Conservation (phyloP, 1,140 invertebrate genomes). For the Microplitis mediator region DNA sequence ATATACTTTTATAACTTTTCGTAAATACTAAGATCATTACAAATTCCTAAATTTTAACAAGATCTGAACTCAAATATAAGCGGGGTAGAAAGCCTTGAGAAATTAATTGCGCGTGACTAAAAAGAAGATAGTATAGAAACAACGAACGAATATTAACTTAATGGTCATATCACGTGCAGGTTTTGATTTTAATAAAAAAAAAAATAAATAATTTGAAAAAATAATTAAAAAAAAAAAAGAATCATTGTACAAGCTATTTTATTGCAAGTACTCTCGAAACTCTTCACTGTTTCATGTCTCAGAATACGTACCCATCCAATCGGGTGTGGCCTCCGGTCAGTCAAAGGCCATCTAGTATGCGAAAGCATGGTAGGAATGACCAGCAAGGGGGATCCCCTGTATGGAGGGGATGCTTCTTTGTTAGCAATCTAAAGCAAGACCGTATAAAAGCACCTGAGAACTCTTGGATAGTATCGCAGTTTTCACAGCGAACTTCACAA, state of each 20-base stretch:
- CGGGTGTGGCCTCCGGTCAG: slow-evolving; percentile 36
- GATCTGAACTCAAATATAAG: no score
- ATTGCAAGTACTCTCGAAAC: neutral
- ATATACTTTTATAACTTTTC: slow-evolving; percentile 3
- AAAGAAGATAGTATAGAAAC: slow-evolving; percentile 5
- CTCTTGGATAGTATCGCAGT: slow-evolving; percentile 54
- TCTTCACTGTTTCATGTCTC: neutral
- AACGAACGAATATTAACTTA: slow-evolving; percentile 7
- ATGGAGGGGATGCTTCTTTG: slow-evolving; percentile 30
- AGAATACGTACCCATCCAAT: slow-evolving; percentile 20
- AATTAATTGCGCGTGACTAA: slow-evolving; percentile 18
- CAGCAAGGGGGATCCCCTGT: slow-evolving; percentile 7
- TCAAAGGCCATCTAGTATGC: slow-evolving; percentile 41
- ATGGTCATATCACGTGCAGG: slow-evolving; percentile 34
- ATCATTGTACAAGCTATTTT: neutral
- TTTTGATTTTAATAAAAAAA: slow-evolving; percentile 15
- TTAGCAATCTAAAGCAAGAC: slow-evolving; percentile 38
- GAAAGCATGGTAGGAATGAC: slow-evolving; percentile 23
- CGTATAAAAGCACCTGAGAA: slow-evolving; percentile 45
- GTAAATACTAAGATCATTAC: neutral
- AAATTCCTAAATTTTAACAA: neutral
- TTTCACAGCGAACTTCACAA: slow-evolving; percentile 44
- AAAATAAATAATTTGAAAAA: neutral
- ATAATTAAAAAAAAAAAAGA: neutral
- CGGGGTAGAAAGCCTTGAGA: slow-evolving; percentile 18